Evolutionary conservation across 1,140 invertebrate genomes (phyloP), one percentile per base, ranked within the genome.

Genomic region (Leptopilina boulardi): DNA sequence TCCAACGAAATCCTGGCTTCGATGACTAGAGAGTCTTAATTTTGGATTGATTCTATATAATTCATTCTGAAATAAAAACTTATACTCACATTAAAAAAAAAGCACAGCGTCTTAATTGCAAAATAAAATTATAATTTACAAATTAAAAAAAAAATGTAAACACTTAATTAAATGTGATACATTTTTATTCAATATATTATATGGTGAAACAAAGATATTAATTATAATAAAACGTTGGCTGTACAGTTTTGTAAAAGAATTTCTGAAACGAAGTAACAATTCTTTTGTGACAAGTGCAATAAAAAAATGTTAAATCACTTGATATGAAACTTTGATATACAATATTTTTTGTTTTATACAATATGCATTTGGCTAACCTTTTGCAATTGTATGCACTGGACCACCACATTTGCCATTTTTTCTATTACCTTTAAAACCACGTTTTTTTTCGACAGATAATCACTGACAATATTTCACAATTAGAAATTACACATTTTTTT

Each of bases 21-120:
- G 87, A 84, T 81, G n/a, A 82, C 75, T 77, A 0, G 79, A 51
- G 5, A 79, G 77, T 11, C 85, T 82, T 34, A 90, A 2, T 0
- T 81, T 77, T 66, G 26, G 26, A 30, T 15, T 30, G 10, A 30
- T 23, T n/a, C 59, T 66, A 15, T 30, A 66, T 13, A 66, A 8
- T 9, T 34, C 59, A n/a, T 4, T 8, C 59, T 66, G 11, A 66
- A n/a, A 66, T 1, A 66, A 59, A 13, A 2, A 23, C 13, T 30
- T 26, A 59, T 13, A 23, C 13, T 13, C 2, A 59, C 10, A 59
- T n/a, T n/a, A n/a, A n/a, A n/a, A n/a, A n/a, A n/a, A n/a, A n/a
- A n/a, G n/a, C n/a, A n/a, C n/a, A n/a, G n/a, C n/a, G n/a, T n/a
- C n/a, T n/a, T 10, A 42, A 42, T 8, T 11, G 8, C 13, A 42